phyloP scores from a whole-genome alignment of 2,797 vertebrate species.

The Distichodus sexfasciatus region DNA sequence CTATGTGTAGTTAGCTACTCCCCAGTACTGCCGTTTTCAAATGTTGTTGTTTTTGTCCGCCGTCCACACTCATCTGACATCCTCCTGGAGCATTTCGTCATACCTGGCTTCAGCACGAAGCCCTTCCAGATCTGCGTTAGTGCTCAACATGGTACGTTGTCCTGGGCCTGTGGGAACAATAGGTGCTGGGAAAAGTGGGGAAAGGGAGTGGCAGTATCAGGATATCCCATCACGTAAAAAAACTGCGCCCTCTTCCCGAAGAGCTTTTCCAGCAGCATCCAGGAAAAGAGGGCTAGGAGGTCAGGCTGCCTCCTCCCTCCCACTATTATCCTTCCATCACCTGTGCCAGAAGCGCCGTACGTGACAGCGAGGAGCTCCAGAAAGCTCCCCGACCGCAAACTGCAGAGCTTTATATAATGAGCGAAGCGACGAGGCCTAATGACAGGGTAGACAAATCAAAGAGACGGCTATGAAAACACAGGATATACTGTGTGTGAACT shows the following conservation, averaged over 20 bases:
- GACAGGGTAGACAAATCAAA: not conserved
- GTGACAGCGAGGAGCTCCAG: not conserved
- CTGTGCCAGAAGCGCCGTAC: conserved; percentile 45
- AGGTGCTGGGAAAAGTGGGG: conserved; percentile 55
- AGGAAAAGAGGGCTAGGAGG: conserved; percentile 64
- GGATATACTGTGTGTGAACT: conserved; percentile 38
- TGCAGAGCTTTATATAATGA: not conserved
- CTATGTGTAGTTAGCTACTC: too few relatives aligned
- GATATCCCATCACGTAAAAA: conserved; percentile 75
- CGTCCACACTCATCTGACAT: too few relatives aligned
- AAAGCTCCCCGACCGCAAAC: not conserved
- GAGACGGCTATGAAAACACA: not conserved
- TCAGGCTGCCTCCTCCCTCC: conserved; percentile 62
- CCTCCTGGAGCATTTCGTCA: not conserved
- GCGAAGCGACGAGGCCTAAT: not conserved
- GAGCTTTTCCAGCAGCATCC: conserved; percentile 63
- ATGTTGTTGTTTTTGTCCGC: too few relatives aligned
- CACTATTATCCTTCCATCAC: conserved; percentile 70
- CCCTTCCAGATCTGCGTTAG: too few relatives aligned
- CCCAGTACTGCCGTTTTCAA: too few relatives aligned
- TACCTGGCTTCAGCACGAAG: not conserved
- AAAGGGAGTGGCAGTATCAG: conserved; percentile 67
- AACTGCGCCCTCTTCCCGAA: conserved; percentile 67
- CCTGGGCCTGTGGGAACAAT: conserved; percentile 60
- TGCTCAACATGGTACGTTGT: conserved; percentile 21